phyloP scores from a whole-genome alignment of 2,888 invertebrate species.

The Drosophila nigritarsus region DNA sequence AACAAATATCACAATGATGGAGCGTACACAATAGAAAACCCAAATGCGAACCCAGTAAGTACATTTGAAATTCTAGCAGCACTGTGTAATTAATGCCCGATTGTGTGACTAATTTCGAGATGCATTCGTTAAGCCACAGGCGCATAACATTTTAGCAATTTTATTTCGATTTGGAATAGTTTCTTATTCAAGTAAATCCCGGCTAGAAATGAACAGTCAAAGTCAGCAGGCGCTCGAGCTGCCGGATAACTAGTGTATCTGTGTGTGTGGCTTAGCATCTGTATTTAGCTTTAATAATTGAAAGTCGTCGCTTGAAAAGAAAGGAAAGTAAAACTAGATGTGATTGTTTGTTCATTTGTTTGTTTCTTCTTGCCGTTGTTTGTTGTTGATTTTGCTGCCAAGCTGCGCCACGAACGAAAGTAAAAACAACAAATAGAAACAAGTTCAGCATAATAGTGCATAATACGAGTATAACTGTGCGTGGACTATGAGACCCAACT shows the following conservation, averaged over 20 bases:
- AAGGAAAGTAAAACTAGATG: slow-evolving; percentile 79
- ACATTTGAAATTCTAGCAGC: slow-evolving; percentile 22
- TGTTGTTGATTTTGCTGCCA: slow-evolving; percentile 40
- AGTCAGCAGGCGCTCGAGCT: not conserved
- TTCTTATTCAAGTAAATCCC: slow-evolving; percentile 24
- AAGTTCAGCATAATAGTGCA: slow-evolving; percentile 66
- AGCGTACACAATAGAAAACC: not conserved
- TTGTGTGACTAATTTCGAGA: slow-evolving; percentile 47
- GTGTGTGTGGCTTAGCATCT: slow-evolving; percentile 34
- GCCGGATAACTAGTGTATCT: not conserved
- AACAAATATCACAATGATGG: slow-evolving; percentile 46
- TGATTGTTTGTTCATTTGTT: slow-evolving; percentile 53
- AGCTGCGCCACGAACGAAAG: slow-evolving; percentile 65
- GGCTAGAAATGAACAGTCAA: not conserved
- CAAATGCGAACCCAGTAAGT: not conserved
- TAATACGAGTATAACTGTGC: slow-evolving; percentile 45
- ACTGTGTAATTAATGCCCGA: slow-evolving; percentile 39
- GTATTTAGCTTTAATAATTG: slow-evolving; percentile 63
- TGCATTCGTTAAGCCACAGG: slow-evolving; percentile 37
- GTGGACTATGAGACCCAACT: slow-evolving; percentile 10
- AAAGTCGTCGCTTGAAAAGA: slow-evolving; percentile 66
- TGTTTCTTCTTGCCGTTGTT: slow-evolving; percentile 45
- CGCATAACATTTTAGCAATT: slow-evolving; percentile 29
- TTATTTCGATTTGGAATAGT: slow-evolving; percentile 27
- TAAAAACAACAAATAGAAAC: slow-evolving; percentile 72